Percentiles rank a stretch among this genome's conserved stretches.
Evolutionary conservation across 2,113 vertebrate species (phyloP).

Genomic region (Motacilla tschutschensis): DNA sequence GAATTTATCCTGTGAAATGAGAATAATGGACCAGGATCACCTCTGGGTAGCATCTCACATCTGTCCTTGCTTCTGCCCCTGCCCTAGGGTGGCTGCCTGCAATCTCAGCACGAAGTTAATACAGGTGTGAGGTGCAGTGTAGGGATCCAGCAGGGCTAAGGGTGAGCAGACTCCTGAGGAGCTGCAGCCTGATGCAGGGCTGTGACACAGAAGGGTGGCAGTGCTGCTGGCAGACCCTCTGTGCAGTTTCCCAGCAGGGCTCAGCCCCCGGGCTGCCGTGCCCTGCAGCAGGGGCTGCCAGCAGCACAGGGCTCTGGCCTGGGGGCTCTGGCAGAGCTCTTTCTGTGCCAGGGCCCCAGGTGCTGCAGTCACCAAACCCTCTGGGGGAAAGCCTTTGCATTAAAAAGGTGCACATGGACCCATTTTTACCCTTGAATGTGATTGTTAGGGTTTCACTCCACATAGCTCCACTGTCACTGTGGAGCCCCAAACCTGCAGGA

Average conservation of each 20-base stretch:
- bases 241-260: not conserved
- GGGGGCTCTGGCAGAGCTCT: not conserved
- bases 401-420: not conserved
- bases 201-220: not conserved
- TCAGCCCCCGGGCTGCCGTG: not conserved
- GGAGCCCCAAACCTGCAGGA: not conserved
- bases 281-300: not conserved
- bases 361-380: not conserved
- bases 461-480: accelerated
- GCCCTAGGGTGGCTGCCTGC: not conserved
- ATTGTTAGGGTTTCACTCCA: not conserved
- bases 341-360: too few relatives aligned
- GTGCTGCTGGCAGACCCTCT: not conserved
- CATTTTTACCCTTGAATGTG: not conserved
- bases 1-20: not conserved
- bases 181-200: not conserved
- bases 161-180: not conserved
- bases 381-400: not conserved
- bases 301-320: not conserved
- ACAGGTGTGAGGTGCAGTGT: not conserved
- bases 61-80: not conserved
- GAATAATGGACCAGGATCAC: not conserved
- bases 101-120: not conserved
- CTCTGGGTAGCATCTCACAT: accelerated
- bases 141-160: not conserved